A percentile compares a stretch with the other conserved stretches of the same genome.
phyloP scores from a whole-genome alignment of 1,140 invertebrate species.

The Anoplophora glabripennis region DNA sequence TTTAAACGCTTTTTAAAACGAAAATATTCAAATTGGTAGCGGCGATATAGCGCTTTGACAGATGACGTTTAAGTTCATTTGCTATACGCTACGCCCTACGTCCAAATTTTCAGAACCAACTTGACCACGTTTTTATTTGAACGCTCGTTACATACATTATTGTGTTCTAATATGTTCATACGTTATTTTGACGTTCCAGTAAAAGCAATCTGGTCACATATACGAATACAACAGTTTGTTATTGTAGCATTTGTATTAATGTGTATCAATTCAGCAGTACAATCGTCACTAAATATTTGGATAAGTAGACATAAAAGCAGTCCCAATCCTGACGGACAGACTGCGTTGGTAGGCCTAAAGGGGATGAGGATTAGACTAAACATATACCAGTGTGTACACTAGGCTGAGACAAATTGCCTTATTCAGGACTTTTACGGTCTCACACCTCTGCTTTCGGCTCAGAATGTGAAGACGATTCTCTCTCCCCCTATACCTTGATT shows the following conservation, averaged over 20 bases:
- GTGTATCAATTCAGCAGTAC: constrained; percentile 18
- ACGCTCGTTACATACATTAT: too few relatives aligned
- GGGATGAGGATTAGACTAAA: constrained; percentile 14
- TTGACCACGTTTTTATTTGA: too few relatives aligned
- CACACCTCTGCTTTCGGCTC: constrained; percentile 5
- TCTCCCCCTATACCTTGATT: neutral
- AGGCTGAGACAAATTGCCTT: constrained; percentile 14
- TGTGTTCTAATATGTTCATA: too few relatives aligned
- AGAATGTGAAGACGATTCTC: constrained; percentile 3
- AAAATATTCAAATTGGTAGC: too few relatives aligned
- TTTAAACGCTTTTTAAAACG: too few relatives aligned
- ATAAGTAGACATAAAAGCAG: constrained; percentile 14
- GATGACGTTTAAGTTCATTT: too few relatives aligned
- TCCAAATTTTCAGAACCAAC: too few relatives aligned
- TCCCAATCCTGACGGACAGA: constrained; percentile 16
- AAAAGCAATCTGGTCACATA: constrained; percentile 6
- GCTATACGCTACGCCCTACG: too few relatives aligned
- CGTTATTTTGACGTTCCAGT: neutral
- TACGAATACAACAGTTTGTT: constrained; percentile 5
- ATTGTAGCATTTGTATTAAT: constrained; percentile 16
- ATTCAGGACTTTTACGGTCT: constrained; percentile 19
- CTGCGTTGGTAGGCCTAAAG: constrained; percentile 11
- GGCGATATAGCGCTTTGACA: too few relatives aligned
- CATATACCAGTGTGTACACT: constrained; percentile 6
- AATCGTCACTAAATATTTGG: constrained; percentile 24